Conservation (phyloP, 2,888 invertebrate genomes). For the Tenthredo scrophulariae region DNA sequence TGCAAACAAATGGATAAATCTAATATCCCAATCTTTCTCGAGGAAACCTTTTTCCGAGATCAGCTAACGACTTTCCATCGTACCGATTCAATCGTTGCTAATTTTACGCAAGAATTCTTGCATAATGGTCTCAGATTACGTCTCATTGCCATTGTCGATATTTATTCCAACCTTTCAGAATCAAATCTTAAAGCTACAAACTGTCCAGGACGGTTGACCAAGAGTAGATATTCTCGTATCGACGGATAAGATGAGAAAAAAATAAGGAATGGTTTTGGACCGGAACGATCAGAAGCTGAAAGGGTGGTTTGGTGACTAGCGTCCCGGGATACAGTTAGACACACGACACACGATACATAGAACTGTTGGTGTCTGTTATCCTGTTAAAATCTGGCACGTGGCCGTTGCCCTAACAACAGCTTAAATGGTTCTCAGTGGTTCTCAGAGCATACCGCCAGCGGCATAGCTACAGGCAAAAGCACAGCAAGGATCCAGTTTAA, state of each 20-base stretch:
- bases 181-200: neutral
- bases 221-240: neutral
- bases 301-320: constrained; percentile 14
- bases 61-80: constrained; percentile 28
- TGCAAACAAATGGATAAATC: constrained; percentile 77
- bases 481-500: neutral
- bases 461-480: constrained; percentile 17
- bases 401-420: constrained; percentile 45
- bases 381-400: constrained; percentile 47
- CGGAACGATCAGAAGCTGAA: constrained; percentile 13
- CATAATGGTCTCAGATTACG: neutral
- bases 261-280: neutral
- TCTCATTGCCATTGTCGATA: neutral
- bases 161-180: neutral
- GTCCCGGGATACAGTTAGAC: neutral
- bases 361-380: constrained; percentile 45
- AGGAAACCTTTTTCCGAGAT: constrained; percentile 16
- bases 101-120: constrained; percentile 20
- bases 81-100: constrained; percentile 25
- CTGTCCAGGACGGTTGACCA: neutral
- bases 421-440: constrained; percentile 45
- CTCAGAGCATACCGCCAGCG: neutral
- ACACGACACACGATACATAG: constrained; percentile 9
- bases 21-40: constrained; percentile 67
- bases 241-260: neutral